Evolutionary conservation across 2,113 vertebrate genomes (phyloP), one percentile per base, ranked within the genome.

Genomic region (Caretta caretta): DNA sequence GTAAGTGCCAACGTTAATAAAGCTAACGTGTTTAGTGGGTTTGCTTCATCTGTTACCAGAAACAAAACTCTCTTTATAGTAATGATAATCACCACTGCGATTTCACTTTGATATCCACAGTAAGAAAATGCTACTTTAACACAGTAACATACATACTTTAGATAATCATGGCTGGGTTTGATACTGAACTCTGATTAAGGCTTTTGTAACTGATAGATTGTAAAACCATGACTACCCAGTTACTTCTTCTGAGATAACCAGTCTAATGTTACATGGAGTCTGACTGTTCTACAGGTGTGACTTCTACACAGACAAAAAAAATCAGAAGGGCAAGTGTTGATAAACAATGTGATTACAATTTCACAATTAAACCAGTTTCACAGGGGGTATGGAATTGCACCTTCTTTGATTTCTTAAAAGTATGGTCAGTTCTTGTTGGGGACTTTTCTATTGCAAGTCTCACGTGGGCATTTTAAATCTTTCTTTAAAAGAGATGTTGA

Each of bases 1-100:
- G 98, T 98, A 96, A 98, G 98, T 93, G 82, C 85, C 59, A 14
- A 27, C 13, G 49, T 35, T 2, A 54, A 76, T 81, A 16, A 75
- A n/a, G 29, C 57, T 75, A 48, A 12, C 38, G 5, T 24, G 5
- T 93, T 95, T 62, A 3, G 78, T 91, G 35, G 20, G 29, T 92
- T 56, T 82, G 5, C 69, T 46, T 19, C 46, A 83, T 87, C 62
- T 83, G 16, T 19, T 62, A 6, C 24, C 54, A 1, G 53, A 48
- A 7, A 12, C 11, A 6, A 81, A 90, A 80, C 76, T 82, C 54
- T 53, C 48, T 5, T 2, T 57, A 0, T n/a, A 12, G 0, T 35
- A 11, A 5, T 1, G 6, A 8, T 0, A 48, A 42, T 72, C 59
- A 35, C 29, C 29, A 2, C 51, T 72, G 79, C 27, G 53, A 53